A percentile compares a stretch with the other conserved stretches of the same genome.
Conservation (phyloP, 2,888 invertebrate species). For the Aplocera efformata region DNA sequence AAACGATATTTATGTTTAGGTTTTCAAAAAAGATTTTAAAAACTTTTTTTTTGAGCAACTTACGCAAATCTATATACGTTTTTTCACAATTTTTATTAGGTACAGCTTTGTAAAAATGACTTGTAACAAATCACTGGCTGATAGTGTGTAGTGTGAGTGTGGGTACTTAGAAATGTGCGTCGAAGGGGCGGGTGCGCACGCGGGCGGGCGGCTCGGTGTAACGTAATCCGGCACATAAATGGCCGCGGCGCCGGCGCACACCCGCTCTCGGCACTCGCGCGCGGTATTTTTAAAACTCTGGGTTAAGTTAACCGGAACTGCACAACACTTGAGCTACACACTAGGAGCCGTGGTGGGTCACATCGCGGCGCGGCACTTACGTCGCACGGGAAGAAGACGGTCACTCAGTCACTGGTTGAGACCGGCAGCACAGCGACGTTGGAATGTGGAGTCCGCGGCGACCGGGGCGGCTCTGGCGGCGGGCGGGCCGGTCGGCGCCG, state of each 20-base stretch:
- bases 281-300: slow-evolving; percentile 56
- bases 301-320: slow-evolving; percentile 23
- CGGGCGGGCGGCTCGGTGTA: slow-evolving; percentile 4
- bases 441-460: slow-evolving; percentile 87
- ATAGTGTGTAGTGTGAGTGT: slow-evolving; percentile 49
- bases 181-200: slow-evolving; percentile 2
- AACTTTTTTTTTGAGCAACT: too few species aligned
- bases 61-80: too few species aligned
- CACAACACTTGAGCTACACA: slow-evolving; percentile 46
- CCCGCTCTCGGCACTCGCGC: slow-evolving; percentile 50
- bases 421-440: slow-evolving; percentile 80
- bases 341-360: slow-evolving; percentile 47
- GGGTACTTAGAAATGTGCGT: slow-evolving; percentile 25
- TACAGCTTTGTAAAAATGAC: slow-evolving; percentile 4
- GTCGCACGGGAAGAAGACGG: slow-evolving; percentile 78
- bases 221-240: slow-evolving; percentile 26
- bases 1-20: too few species aligned
- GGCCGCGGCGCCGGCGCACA: slow-evolving; percentile 42
- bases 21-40: too few species aligned
- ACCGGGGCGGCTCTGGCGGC: slow-evolving; percentile 83
- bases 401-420: slow-evolving; percentile 72
- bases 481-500: slow-evolving; percentile 37
- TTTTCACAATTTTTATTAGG: too few species aligned
- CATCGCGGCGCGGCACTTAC: slow-evolving; percentile 71
- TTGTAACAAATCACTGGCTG: slow-evolving; percentile 7